These are phyloP conservation scores for Sialis lutaria DNA, from an alignment of 2,888 invertebrate genomes.

Conservation along the genomic window DNA sequence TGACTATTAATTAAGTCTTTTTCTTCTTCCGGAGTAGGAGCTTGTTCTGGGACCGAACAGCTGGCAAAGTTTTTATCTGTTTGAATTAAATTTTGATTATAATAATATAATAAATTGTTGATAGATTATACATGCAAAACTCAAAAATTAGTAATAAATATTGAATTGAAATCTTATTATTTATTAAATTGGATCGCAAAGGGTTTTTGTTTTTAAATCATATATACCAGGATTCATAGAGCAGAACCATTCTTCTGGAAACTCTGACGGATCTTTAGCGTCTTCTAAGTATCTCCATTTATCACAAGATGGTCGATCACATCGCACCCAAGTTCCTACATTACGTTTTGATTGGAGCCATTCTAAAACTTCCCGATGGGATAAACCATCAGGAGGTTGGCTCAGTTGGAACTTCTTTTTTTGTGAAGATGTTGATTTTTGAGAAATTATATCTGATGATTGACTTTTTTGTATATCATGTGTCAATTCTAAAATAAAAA, in stretches of 20 bases:
- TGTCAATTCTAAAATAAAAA: neutral
- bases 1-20: slow-evolving; percentile 36
- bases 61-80: slow-evolving; percentile 10
- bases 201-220: neutral
- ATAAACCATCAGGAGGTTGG: slow-evolving; percentile 10
- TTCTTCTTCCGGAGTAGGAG: slow-evolving; percentile 26
- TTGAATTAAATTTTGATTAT: neutral
- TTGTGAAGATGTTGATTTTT: neutral
- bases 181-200: neutral
- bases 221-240: slow-evolving; percentile 35
- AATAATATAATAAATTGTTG: neutral
- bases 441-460: too few species aligned
- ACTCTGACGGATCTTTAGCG: slow-evolving; percentile 34
- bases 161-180: too few species aligned
- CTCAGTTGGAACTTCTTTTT: neutral
- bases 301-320: slow-evolving; percentile 30
- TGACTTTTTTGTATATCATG: too few species aligned
- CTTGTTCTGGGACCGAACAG: slow-evolving; percentile 33
- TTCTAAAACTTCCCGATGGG: slow-evolving; percentile 23
- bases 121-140: neutral
- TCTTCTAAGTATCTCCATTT: slow-evolving; percentile 37
- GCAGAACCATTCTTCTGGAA: slow-evolving; percentile 45
- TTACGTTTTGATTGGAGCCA: slow-evolving; percentile 33
- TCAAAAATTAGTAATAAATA: neutral
- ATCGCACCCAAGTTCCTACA: slow-evolving; percentile 38